Evolutionary conservation across 2,113 vertebrate species (phyloP).

Genomic region (Acrocephalus kingi): DNA sequence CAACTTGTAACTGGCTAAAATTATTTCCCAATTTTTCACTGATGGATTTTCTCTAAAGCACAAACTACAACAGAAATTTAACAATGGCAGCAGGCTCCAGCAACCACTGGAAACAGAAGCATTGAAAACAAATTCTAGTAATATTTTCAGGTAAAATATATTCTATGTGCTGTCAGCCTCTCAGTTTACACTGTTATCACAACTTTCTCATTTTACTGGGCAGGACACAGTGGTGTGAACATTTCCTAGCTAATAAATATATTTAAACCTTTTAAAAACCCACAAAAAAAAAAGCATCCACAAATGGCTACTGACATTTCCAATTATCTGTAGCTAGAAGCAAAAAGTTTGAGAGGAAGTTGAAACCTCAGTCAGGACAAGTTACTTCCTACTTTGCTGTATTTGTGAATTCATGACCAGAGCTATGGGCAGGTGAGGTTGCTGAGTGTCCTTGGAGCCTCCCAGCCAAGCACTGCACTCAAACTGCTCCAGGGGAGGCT

Average conservation of each 20-base stretch:
- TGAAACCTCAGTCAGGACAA: not conserved
- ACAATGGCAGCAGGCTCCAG: not conserved
- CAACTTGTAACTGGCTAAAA: not conserved
- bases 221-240: not conserved
- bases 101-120: not conserved
- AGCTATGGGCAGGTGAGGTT: not conserved
- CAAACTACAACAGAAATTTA: not conserved
- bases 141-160: not conserved
- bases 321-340: not conserved
- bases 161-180: not conserved
- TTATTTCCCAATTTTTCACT: not conserved
- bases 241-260: not conserved
- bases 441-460: not conserved
- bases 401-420: not conserved
- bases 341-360: not conserved
- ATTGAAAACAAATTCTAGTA: not conserved
- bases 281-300: not conserved
- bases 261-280: not conserved
- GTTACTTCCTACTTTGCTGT: not conserved
- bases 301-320: not conserved
- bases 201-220: not conserved
- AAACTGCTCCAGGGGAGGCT: not conserved
- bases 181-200: not conserved
- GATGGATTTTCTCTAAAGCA: slow-evolving; percentile 31
- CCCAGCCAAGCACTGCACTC: not conserved